Percentiles rank a stretch among this genome's conserved stretches.
Conservation (phyloP, 2,888 invertebrate genomes). For the Drosophila lutescens region DNA sequence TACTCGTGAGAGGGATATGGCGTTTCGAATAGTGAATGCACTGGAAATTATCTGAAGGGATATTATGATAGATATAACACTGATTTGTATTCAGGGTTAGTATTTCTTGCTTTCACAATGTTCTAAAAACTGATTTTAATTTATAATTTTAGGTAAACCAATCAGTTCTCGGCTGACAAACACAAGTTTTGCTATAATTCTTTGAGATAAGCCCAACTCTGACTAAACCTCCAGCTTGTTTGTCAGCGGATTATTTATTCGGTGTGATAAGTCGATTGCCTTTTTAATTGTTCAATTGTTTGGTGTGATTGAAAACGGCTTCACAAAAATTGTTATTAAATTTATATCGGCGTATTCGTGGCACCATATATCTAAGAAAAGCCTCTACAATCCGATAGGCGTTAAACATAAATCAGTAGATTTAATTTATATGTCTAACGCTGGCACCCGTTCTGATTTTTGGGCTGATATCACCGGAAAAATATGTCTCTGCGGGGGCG, state of each 20-base stretch:
- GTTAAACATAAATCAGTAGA: conserved; percentile 28
- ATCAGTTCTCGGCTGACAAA: conserved; percentile 8
- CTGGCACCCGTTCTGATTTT: conserved; percentile 37
- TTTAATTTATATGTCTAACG: conserved; percentile 39
- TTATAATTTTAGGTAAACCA: conserved; percentile 1
- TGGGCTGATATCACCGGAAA: conserved; percentile 63
- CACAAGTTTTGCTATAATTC: conserved; percentile 16
- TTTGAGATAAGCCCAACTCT: conserved; percentile 22
- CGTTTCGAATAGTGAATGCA: conserved; percentile 6
- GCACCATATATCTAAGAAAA: conserved; percentile 28
- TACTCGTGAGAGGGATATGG: neutral
- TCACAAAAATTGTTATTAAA: conserved; percentile 74
- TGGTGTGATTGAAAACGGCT: conserved; percentile 81
- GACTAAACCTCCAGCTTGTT: too few species aligned
- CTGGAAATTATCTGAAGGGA: neutral
- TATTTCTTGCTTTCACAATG: neutral
- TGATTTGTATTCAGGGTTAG: too few species aligned
- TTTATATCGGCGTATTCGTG: conserved; percentile 58
- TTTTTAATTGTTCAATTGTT: conserved; percentile 81
- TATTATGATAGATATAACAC: too few species aligned
- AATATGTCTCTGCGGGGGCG: conserved; percentile 42
- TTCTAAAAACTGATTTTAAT: conserved; percentile 4
- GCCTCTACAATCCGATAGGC: conserved; percentile 25
- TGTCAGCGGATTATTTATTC: conserved; percentile 51
- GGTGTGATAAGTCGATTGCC: conserved; percentile 76